These are phyloP conservation scores for Coleophora flavipennella DNA, from an alignment of 2,888 invertebrate species.

Conservation along the genomic window DNA sequence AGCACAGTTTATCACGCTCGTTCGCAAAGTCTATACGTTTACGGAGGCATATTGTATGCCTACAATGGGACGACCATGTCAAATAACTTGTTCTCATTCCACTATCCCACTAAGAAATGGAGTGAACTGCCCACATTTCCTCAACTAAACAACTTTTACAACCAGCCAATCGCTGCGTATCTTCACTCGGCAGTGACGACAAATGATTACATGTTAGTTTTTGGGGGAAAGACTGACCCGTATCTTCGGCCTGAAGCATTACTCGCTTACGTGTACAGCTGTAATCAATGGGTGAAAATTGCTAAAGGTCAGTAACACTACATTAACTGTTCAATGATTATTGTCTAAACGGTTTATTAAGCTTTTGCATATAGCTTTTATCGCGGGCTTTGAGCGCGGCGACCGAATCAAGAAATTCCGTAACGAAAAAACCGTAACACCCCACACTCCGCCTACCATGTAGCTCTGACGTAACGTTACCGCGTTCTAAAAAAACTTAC, in stretches of 20 bases:
- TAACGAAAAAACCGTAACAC: too few species aligned
- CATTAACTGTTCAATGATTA: too few species aligned
- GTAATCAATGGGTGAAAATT: constrained; percentile 89
- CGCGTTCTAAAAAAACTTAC: too few species aligned
- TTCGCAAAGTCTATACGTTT: constrained; percentile 89
- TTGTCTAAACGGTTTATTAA: too few species aligned
- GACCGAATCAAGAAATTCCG: too few species aligned
- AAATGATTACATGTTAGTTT: constrained; percentile 90
- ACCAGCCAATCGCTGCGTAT: constrained; percentile 83
- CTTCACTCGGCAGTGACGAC: constrained; percentile 92
- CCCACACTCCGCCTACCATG: too few species aligned
- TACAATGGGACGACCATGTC: constrained; percentile 81
- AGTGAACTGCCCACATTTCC: constrained; percentile 82
- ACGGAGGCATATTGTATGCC: constrained; percentile 87
- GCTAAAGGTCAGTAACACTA: constrained; percentile 58
- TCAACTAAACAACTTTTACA: constrained; percentile 71
- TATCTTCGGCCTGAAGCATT: constrained; percentile 81
- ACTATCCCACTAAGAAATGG: constrained; percentile 84
- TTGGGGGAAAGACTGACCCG: constrained; percentile 87
- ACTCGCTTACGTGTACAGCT: constrained; percentile 89
- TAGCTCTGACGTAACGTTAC: too few species aligned
- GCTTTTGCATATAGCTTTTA: too few species aligned
- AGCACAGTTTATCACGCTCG: constrained; percentile 87
- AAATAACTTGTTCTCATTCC: constrained; percentile 83
- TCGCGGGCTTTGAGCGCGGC: too few species aligned